phyloP scores from a whole-genome alignment of 2,888 invertebrate species.

The Horisme vitalbata region DNA sequence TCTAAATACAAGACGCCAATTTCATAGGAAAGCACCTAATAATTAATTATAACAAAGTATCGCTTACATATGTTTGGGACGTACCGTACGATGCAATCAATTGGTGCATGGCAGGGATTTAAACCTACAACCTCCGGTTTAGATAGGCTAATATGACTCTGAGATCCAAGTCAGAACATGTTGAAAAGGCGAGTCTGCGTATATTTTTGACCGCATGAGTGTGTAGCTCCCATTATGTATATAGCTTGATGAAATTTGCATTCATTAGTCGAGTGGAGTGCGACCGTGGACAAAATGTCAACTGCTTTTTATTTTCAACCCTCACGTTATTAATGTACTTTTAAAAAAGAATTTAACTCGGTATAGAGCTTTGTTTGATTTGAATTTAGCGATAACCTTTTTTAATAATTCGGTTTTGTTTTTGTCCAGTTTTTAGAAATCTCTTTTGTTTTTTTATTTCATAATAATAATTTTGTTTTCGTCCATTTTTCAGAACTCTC shows the following conservation, averaged over 20 bases:
- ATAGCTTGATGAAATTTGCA: slow-evolving; percentile 71
- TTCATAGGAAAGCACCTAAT: too few relatives aligned
- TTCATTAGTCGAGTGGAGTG: slow-evolving; percentile 65
- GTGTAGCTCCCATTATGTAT: slow-evolving; percentile 18
- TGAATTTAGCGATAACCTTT: slow-evolving; percentile 6
- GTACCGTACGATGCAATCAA: too few relatives aligned
- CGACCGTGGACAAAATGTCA: slow-evolving; percentile 44
- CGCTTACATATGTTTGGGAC: too few relatives aligned
- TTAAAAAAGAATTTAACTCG: slow-evolving; percentile 14
- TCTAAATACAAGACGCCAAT: too few relatives aligned
- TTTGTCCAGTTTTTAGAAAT: not conserved
- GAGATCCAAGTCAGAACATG: not conserved
- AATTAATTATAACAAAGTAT: too few relatives aligned
- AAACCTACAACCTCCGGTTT: too few relatives aligned
- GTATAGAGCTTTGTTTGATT: slow-evolving; percentile 4
- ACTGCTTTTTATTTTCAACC: slow-evolving; percentile 25
- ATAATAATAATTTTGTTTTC: not conserved
- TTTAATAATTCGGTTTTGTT: slow-evolving; percentile 8
- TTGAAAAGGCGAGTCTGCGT: not conserved
- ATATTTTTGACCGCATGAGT: not conserved
- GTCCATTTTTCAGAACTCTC: too few relatives aligned
- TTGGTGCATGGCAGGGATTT: too few relatives aligned
- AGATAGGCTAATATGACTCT: too few relatives aligned
- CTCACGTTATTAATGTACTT: slow-evolving; percentile 13
- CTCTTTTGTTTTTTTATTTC: not conserved